Conservation (phyloP, 2,797 vertebrate genomes). For the Oryzias dopingdopingensis region DNA sequence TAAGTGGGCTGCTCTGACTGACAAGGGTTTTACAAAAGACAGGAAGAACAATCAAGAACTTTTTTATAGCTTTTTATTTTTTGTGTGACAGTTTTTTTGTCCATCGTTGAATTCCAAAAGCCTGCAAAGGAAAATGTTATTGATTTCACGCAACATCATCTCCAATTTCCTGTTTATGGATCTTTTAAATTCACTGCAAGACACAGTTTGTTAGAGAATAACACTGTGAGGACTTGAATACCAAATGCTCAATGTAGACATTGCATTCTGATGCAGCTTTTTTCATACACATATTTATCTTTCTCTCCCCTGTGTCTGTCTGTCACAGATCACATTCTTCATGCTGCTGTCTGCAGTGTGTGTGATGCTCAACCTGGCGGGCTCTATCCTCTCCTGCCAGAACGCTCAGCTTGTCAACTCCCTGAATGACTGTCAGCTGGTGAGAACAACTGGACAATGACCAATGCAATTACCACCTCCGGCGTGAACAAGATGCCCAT, state of each 20-base stretch:
- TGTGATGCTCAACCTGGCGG: constrained; percentile 97
- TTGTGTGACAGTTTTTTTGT: constrained; percentile 17
- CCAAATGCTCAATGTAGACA: constrained; percentile 2
- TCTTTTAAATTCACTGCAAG: constrained; percentile 27
- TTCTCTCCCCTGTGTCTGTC: constrained; percentile 10
- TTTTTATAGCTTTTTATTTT: constrained; percentile 14
- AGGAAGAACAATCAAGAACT: constrained; percentile 5
- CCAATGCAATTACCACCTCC: not conserved
- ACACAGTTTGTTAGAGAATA: constrained; percentile 18
- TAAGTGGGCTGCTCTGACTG: no score
- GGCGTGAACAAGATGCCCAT: not conserved
- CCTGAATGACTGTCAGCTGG: constrained; percentile 95
- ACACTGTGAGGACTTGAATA: not conserved
- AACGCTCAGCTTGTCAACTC: constrained; percentile 96
- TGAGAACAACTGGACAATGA: constrained; percentile 72
- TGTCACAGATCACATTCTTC: constrained; percentile 94
- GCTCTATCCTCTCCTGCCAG: constrained; percentile 98
- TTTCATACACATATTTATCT: constrained; percentile 5
- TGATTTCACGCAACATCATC: constrained; percentile 47
- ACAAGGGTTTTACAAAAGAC: not conserved
- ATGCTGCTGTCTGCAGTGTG: constrained; percentile 98
- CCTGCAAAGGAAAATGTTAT: constrained; percentile 38
- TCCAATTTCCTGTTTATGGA: constrained; percentile 33
- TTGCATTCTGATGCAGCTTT: constrained; percentile 18
- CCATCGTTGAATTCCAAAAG: constrained; percentile 15